A percentile compares a stretch with the other conserved stretches of the same genome.
Conservation (phyloP, 2,113 vertebrate genomes). For the Scolopax mira region DNA sequence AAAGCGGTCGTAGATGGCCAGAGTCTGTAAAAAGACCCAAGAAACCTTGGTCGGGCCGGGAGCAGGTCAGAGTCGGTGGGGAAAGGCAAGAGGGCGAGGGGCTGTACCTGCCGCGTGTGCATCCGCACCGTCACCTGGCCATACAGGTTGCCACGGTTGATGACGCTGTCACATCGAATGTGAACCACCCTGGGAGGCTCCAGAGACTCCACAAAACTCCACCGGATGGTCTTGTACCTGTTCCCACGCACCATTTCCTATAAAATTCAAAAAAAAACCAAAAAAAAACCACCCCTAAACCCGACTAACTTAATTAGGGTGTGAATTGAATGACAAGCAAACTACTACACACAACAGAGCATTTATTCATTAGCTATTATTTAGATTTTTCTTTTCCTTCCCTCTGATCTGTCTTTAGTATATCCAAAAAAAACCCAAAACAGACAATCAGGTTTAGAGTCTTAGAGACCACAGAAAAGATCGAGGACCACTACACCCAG, state of each 20-base stretch:
- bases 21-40: conserved; percentile 63
- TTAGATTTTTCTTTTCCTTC: neutral
- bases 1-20: conserved; percentile 94
- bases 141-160: conserved; percentile 84
- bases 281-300: neutral
- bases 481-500: neutral
- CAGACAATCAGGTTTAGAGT: fast-evolving
- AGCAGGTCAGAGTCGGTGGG: neutral
- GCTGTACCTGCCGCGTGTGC: conserved; percentile 89
- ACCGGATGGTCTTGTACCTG: conserved; percentile 86
- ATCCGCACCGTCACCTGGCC: conserved; percentile 92
- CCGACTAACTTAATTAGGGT: fast-evolving
- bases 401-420: neutral
- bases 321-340: fast-evolving
- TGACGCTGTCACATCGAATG: conserved; percentile 79
- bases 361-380: fast-evolving
- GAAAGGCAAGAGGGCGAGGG: neutral
- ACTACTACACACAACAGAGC: fast-evolving
- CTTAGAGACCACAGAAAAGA: neutral
- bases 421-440: neutral
- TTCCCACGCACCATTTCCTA: conserved; percentile 94
- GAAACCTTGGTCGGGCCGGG: fast-evolving
- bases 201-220: conserved; percentile 88
- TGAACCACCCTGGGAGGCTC: conserved; percentile 88
- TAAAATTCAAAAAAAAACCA: too few species aligned